Evolutionary conservation across 2,797 vertebrate genomes (phyloP).

Genomic region (Scomberomorus guttatus): DNA sequence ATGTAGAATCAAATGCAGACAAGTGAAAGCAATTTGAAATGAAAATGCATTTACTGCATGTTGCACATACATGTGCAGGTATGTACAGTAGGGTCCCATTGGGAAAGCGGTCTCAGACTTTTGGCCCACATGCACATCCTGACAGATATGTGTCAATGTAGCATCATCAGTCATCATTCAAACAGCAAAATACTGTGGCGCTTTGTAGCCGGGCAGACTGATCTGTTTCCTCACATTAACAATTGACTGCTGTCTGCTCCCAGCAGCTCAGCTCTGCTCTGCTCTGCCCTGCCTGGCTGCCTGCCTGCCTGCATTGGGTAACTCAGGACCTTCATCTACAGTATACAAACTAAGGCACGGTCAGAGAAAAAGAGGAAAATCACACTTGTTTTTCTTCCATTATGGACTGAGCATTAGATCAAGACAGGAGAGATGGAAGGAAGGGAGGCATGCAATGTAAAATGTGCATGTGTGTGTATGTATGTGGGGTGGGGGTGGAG

Average conservation of each 20-base stretch:
- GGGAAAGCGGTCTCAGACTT: too few relatives aligned
- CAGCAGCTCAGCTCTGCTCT: constrained; percentile 25
- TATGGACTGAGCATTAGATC: constrained; percentile 56
- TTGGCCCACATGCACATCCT: background rate
- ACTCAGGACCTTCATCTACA: constrained; percentile 46
- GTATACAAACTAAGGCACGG: constrained; percentile 48
- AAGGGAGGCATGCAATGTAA: constrained; percentile 46
- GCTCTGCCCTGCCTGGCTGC: background rate
- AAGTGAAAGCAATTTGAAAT: constrained; percentile 22
- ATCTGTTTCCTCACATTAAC: constrained; percentile 61
- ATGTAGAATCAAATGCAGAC: constrained; percentile 5
- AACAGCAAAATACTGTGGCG: constrained; percentile 23
- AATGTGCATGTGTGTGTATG: constrained; percentile 53
- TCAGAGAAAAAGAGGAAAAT: constrained; percentile 52
- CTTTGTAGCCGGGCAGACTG: constrained; percentile 26
- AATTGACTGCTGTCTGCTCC: constrained; percentile 49
- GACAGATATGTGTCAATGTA: constrained; percentile 19
- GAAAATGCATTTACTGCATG: constrained; percentile 4
- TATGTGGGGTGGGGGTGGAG: constrained; percentile 2
- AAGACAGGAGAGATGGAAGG: constrained; percentile 54
- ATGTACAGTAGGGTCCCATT: too few relatives aligned
- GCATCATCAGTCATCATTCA: constrained; percentile 46
- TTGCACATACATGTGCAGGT: background rate
- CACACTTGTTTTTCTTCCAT: constrained; percentile 69
- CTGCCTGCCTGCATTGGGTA: constrained; percentile 44